Evolutionary conservation across 2,888 invertebrate genomes (phyloP), one percentile per base, ranked within the genome.

Genomic region (Resseliella maxima): DNA sequence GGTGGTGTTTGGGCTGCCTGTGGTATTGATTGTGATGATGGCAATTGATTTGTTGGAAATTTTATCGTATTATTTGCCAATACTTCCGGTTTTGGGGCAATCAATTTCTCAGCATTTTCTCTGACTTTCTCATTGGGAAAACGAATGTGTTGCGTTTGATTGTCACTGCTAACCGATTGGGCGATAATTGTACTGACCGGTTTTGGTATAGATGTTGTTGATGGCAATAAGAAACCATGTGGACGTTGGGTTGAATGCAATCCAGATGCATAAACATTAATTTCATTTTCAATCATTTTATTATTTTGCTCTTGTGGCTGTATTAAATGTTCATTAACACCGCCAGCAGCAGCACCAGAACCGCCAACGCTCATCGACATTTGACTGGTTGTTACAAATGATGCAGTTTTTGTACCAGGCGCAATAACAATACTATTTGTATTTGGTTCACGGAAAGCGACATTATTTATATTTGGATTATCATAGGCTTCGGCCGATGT

Each of bases 21-120:
- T 38, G 2, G 83, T 35, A 72, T 15, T n/a, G 21, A 8, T n/a
- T 36, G 83, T 83, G n/a, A n/a, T n/a, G n/a, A n/a, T n/a, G 83
- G 90, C 86, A 91, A 50, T 46, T 27, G 24, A 46, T 85, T 85
- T 27, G 46, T 59, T 36, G 83, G 83, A n/a, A 83, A 83, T 83
- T 83, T 83, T 8, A 83, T 83, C 1, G 83, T 83, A 83, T 83
- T 85, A 45, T 46, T 85, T 31, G 41, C 54, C 0, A n/a, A 38
- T 2, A 83, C 10, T n/a, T 86, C 86, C 72, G 86, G 86, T 5
- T 85, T 86, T 27, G 50, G 50, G 21, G 72, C 36, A 54, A 54
- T 38, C 45, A 36, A 50, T 85, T 83, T 50, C 46, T 86, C 27
- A 31, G 85, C 24, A 35, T 50, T 85, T 83, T 35, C 45, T 15